Conservation (phyloP, 2,888 invertebrate species). For the Tridacna crocea region DNA sequence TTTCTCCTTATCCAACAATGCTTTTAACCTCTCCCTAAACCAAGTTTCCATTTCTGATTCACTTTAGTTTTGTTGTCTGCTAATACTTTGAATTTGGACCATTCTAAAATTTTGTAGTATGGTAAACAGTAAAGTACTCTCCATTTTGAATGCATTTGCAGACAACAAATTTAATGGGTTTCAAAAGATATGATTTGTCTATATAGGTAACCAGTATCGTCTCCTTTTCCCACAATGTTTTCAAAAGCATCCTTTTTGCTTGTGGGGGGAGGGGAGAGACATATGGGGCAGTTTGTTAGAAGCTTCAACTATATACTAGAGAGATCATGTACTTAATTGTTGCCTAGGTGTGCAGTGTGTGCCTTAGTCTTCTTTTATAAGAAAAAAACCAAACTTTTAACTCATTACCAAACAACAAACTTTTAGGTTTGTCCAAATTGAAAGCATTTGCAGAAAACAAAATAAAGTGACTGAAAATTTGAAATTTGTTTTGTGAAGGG, state of each 20-base stretch:
- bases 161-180: not conserved
- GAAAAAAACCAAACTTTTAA: too few relatives aligned
- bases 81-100: not conserved
- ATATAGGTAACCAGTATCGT: not conserved
- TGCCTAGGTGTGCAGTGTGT: too few relatives aligned
- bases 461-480: too few relatives aligned
- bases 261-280: not conserved
- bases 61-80: not conserved
- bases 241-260: not conserved
- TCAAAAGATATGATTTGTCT: not conserved
- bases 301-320: too few relatives aligned
- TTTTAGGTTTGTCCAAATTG: too few relatives aligned
- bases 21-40: not conserved
- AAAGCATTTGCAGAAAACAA: too few relatives aligned
- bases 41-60: not conserved
- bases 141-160: not conserved
- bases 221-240: constrained; percentile 7
- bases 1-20: not conserved
- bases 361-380: too few relatives aligned
- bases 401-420: too few relatives aligned
- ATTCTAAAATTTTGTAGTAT: not conserved
- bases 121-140: not conserved
- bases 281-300: too few relatives aligned
- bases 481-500: too few relatives aligned
- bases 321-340: too few relatives aligned